Evolutionary conservation across 2,888 invertebrate species (phyloP).

Genomic region (Nephrocerus scutellatus): DNA sequence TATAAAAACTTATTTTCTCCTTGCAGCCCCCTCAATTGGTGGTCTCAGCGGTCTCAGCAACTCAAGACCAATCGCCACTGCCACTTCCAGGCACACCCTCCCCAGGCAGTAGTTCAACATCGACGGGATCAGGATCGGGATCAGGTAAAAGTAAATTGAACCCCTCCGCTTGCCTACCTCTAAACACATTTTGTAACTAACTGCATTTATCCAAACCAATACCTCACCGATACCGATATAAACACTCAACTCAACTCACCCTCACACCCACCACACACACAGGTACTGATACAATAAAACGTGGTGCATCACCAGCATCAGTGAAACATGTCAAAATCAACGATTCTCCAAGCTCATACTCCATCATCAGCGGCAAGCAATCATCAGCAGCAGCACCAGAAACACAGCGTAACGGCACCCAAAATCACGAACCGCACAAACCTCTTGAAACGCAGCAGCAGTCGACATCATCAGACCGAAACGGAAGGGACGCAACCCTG

Average conservation of each 20-base stretch:
- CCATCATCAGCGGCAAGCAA: constrained; percentile 29
- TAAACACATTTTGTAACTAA: neutral
- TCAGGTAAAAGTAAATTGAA: constrained; percentile 50
- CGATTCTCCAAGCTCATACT: constrained; percentile 44
- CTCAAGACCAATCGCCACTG: constrained; percentile 55
- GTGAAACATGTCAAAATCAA: constrained; percentile 41
- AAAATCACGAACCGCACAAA: constrained; percentile 42
- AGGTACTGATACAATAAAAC: constrained; percentile 49
- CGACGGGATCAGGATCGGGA: constrained; percentile 73
- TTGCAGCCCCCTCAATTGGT: constrained; percentile 49
- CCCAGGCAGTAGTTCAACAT: constrained; percentile 79
- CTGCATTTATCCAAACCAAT: too few relatives aligned
- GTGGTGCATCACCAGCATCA: constrained; percentile 46
- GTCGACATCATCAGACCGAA: constrained; percentile 15
- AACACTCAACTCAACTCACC: neutral
- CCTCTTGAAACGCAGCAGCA: constrained; percentile 33
- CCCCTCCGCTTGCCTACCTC: too few relatives aligned
- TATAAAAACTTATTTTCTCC: too few relatives aligned
- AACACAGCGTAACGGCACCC: constrained; percentile 35
- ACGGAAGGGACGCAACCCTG: constrained; percentile 18
- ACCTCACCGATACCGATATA: too few relatives aligned
- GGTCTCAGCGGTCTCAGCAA: constrained; percentile 56
- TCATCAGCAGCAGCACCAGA: constrained; percentile 14
- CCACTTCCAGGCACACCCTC: constrained; percentile 70
- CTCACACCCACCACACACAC: too few relatives aligned